Conservation (phyloP, 2,113 vertebrate species). For the Steatornis caripensis region DNA sequence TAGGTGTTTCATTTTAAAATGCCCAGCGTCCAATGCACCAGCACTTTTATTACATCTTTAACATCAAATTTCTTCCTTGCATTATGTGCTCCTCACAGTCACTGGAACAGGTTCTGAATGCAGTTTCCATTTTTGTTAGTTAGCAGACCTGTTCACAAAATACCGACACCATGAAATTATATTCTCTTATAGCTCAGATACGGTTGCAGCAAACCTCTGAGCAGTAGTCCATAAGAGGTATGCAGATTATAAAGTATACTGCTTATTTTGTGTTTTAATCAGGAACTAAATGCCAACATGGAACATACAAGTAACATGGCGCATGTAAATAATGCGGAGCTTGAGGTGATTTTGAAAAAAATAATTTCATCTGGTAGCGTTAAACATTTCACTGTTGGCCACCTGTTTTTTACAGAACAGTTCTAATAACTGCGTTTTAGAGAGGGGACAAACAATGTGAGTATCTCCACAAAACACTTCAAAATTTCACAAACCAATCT, state of each 20-base stretch:
- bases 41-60: neutral
- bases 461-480: neutral
- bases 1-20: neutral
- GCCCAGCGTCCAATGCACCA: neutral
- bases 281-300: neutral
- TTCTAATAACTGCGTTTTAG: neutral
- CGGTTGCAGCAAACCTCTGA: neutral
- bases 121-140: neutral
- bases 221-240: neutral
- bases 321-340: neutral
- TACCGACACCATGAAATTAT: neutral
- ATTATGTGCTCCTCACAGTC: neutral
- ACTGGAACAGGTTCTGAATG: neutral
- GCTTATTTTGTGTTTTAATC: neutral
- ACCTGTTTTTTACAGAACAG: neutral
- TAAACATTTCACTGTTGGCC: neutral
- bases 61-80: neutral
- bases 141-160: neutral
- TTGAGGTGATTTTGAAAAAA: neutral
- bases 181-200: neutral
- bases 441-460: neutral
- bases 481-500: neutral
- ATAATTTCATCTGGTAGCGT: neutral
- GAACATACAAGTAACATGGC: neutral
- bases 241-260: neutral